Evolutionary conservation across 2,113 vertebrate species (phyloP).

Genomic region (Leptodactylus fuscus): DNA sequence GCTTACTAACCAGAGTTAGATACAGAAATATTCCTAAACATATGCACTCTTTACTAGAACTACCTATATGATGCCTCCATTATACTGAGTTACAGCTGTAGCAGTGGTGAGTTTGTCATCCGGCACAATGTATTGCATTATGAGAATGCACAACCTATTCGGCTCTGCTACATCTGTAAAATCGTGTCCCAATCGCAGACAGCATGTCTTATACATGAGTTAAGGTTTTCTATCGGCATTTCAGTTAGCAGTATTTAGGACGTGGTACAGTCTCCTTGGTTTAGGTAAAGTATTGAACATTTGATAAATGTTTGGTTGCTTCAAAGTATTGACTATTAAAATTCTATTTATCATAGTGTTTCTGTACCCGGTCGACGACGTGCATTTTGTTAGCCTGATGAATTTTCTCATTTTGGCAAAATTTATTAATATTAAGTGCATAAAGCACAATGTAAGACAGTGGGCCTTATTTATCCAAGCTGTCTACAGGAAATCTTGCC

Average conservation of each 20-base stretch:
- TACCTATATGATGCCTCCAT: neutral
- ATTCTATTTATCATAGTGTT: conserved; percentile 19
- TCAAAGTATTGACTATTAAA: conserved; percentile 32
- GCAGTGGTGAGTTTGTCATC: neutral
- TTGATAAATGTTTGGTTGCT: neutral
- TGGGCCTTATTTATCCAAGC: neutral
- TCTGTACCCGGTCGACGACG: neutral
- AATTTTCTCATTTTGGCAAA: conserved; percentile 23
- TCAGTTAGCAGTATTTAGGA: conserved; percentile 14
- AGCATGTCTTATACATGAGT: neutral
- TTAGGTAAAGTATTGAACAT: conserved; percentile 38
- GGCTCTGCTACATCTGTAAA: neutral
- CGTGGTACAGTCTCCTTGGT: neutral
- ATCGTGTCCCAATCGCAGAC: neutral
- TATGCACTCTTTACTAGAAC: neutral
- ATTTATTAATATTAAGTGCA: conserved; percentile 13
- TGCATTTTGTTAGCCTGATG: conserved; percentile 7
- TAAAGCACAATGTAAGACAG: neutral
- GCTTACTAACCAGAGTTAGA: neutral
- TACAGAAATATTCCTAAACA: neutral
- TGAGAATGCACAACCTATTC: neutral
- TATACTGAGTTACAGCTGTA: neutral
- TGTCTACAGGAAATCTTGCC: neutral
- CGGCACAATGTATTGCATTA: neutral
- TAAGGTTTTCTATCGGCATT: neutral